These are phyloP conservation scores for Stercorarius parasiticus DNA, from an alignment of 2,113 vertebrate species.

Conservation along the genomic window DNA sequence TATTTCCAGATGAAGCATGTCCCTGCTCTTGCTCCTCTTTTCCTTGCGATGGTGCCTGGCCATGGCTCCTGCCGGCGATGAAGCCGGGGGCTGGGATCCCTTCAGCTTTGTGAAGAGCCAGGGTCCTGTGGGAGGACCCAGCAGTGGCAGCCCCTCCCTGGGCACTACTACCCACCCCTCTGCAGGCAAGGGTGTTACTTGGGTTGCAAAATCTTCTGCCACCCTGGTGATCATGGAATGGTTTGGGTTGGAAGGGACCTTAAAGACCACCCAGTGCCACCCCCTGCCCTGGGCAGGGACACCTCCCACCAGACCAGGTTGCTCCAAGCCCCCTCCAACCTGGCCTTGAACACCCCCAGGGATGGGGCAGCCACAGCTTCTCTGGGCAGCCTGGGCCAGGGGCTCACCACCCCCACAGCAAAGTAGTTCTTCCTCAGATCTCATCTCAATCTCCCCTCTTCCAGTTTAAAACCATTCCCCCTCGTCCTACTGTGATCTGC, in stretches of 20 bases:
- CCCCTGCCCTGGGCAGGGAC: background rate
- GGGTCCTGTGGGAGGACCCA: rapidly evolving
- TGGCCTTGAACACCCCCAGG: background rate
- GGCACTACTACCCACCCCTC: background rate
- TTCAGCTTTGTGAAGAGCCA: background rate
- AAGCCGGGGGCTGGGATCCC: background rate
- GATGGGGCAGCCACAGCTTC: background rate
- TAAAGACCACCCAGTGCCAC: background rate
- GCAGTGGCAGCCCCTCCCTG: background rate
- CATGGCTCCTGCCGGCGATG: rapidly evolving
- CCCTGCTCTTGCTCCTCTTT: rapidly evolving
- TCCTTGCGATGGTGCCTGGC: background rate
- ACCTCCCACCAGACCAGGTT: background rate
- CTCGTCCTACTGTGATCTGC: background rate
- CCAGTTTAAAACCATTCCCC: background rate
- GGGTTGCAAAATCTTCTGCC: background rate
- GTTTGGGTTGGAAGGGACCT: background rate
- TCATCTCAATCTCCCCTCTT: background rate
- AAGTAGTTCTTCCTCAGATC: background rate
- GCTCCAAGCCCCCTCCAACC: background rate
- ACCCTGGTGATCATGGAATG: background rate
- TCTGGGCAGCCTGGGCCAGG: background rate
- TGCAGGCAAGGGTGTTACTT: too few relatives aligned
- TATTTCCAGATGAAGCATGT: background rate
- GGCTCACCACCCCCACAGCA: background rate